phyloP scores from a whole-genome alignment of 35 echinoderm and acorn worm genomes.

The Eucidaris tribuloides region DNA sequence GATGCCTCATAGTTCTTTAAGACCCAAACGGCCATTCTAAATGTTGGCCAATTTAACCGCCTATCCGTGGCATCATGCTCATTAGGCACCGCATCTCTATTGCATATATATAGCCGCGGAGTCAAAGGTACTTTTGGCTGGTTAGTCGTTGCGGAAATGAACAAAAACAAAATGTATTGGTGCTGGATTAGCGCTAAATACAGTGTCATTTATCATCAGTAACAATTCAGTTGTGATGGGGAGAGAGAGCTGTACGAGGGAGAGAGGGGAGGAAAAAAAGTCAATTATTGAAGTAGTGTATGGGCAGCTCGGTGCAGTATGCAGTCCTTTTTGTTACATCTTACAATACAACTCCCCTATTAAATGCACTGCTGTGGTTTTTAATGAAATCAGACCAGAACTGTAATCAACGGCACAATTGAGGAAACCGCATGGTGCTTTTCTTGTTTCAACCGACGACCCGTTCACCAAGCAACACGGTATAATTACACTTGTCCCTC shows the following conservation, averaged over 20 bases:
- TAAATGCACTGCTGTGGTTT: conserved; percentile 28
- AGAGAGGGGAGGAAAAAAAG: background rate
- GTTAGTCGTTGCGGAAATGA: conserved; percentile 30
- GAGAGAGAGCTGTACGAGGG: background rate
- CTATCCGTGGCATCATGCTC: background rate
- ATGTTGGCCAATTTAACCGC: conserved; percentile 4
- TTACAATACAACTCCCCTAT: background rate
- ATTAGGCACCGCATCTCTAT: background rate
- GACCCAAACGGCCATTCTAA: background rate
- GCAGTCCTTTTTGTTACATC: background rate
- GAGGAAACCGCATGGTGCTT: background rate
- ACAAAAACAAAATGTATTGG: conserved; percentile 26
- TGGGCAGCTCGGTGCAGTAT: background rate
- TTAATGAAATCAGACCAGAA: conserved; percentile 15
- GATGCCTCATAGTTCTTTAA: conserved; percentile 22
- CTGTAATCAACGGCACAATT: background rate
- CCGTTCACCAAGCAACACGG: too few relatives aligned
- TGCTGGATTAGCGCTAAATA: conserved; percentile 7
- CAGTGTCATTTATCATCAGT: conserved; percentile 12
- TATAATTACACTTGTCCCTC: too few relatives aligned
- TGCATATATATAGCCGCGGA: background rate
- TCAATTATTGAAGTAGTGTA: background rate
- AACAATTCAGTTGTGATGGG: background rate
- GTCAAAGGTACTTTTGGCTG: conserved; percentile 10
- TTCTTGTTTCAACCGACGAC: conserved; percentile 26